A percentile compares a stretch with the other conserved stretches of the same genome.
phyloP scores from a whole-genome alignment of 2,888 invertebrate species.

The Cataglyphis albicans region DNA sequence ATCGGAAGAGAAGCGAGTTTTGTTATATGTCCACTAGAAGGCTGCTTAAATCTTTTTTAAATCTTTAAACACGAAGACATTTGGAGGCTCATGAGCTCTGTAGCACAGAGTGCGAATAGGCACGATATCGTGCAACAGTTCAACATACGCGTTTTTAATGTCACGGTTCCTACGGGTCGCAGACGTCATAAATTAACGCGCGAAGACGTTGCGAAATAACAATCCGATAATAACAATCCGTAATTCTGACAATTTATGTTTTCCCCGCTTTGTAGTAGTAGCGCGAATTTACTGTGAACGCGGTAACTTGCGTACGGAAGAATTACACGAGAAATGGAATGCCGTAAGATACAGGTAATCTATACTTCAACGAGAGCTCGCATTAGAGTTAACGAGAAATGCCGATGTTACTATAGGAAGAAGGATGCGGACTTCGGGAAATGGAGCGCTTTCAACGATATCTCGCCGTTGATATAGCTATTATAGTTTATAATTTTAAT shows the following conservation, averaged over 20 bases:
- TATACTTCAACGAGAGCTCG: background rate
- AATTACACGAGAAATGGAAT: background rate
- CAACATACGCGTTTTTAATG: background rate
- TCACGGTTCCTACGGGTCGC: background rate
- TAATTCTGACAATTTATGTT: background rate
- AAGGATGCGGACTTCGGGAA: background rate
- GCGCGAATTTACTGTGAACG: background rate
- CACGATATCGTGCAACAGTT: background rate
- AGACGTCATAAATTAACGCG: background rate
- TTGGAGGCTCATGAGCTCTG: background rate
- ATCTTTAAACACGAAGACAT: background rate
- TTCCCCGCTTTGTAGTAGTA: background rate
- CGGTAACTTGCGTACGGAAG: background rate
- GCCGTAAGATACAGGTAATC: background rate
- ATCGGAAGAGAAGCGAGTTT: too few species aligned
- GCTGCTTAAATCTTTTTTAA: too few species aligned
- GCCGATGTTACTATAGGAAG: background rate
- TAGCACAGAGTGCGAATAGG: background rate
- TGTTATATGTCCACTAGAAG: too few species aligned
- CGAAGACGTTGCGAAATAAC: background rate
- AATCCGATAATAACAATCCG: background rate
- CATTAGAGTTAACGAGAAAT: background rate
- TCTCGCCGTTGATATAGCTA: too few species aligned
- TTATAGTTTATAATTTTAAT: too few species aligned
- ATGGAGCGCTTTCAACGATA: too few species aligned